phyloP scores from a whole-genome alignment of 2,888 invertebrate species.

The Scaeva pyrastri region DNA sequence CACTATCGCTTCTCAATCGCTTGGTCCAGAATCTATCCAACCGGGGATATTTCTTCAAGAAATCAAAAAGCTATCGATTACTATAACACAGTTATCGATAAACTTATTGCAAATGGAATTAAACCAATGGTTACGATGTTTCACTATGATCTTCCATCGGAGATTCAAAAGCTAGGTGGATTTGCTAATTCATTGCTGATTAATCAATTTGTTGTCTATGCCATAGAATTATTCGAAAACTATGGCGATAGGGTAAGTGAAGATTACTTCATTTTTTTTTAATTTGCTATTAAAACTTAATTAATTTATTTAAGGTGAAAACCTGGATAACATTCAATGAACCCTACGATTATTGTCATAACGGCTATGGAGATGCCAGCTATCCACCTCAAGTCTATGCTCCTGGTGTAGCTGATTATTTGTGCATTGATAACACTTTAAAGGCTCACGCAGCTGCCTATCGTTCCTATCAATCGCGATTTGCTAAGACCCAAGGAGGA shows the following conservation, averaged over 20 bases:
- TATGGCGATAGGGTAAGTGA: conserved; percentile 84
- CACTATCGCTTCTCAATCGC: conserved; percentile 86
- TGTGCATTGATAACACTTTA: conserved; percentile 85
- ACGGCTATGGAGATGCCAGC: conserved; percentile 84
- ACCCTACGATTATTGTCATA: conserved; percentile 83
- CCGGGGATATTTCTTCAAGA: conserved; percentile 84
- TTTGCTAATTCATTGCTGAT: conserved; percentile 83
- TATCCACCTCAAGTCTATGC: conserved; percentile 82
- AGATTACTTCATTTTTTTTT: no score
- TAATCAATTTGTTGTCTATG: conserved; percentile 85
- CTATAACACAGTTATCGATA: conserved; percentile 87
- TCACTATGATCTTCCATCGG: conserved; percentile 86
- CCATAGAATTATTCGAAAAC: conserved; percentile 83
- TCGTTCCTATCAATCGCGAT: conserved; percentile 83
- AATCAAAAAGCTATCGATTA: conserved; percentile 81
- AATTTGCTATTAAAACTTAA: no score
- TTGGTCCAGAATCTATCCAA: conserved; percentile 88
- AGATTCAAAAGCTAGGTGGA: conserved; percentile 86
- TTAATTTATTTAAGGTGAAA: conserved; percentile 65
- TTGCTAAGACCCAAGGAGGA: conserved; percentile 80
- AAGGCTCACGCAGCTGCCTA: conserved; percentile 85
- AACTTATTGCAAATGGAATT: conserved; percentile 86
- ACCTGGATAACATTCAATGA: conserved; percentile 82
- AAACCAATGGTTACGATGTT: conserved; percentile 86
- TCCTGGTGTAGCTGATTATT: conserved; percentile 84